A percentile compares a stretch with the other conserved stretches of the same genome.
These are phyloP conservation scores for Epinephelus moara DNA, from an alignment of 2,113 vertebrate genomes.

Conservation along the genomic window DNA sequence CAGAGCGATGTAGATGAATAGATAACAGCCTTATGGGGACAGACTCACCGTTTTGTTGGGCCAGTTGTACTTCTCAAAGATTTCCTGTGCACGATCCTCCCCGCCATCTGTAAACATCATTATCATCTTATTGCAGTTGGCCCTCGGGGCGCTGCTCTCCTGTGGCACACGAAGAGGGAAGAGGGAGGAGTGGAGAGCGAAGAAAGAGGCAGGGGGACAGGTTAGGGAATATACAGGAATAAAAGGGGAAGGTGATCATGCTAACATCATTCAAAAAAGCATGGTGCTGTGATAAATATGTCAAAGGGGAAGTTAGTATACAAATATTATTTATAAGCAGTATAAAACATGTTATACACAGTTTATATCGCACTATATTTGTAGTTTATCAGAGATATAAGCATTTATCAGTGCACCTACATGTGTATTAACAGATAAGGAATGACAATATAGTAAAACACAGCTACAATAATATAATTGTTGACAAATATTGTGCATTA, in stretches of 20 bases:
- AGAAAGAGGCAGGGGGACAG: constrained; percentile 19
- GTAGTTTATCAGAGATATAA: background rate
- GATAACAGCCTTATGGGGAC: constrained; percentile 35
- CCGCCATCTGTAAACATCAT: constrained; percentile 99
- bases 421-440: background rate
- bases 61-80: constrained; percentile 99
- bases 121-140: constrained; percentile 99
- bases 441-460: background rate
- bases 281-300: background rate
- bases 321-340: background rate
- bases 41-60: constrained; percentile 96
- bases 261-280: constrained; percentile 1
- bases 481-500: too few species aligned
- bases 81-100: constrained; percentile 96
- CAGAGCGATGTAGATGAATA: constrained; percentile 23
- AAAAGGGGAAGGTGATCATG: background rate
- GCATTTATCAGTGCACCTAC: background rate
- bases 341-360: background rate
- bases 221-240: constrained; percentile 37
- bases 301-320: background rate
- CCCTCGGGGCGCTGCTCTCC: constrained; percentile 93
- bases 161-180: constrained; percentile 54
- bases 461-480: background rate
- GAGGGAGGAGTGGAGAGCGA: constrained; percentile 1
- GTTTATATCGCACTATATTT: background rate